Conservation (phyloP, 2,888 invertebrate genomes). For the Drosophila robusta region DNA sequence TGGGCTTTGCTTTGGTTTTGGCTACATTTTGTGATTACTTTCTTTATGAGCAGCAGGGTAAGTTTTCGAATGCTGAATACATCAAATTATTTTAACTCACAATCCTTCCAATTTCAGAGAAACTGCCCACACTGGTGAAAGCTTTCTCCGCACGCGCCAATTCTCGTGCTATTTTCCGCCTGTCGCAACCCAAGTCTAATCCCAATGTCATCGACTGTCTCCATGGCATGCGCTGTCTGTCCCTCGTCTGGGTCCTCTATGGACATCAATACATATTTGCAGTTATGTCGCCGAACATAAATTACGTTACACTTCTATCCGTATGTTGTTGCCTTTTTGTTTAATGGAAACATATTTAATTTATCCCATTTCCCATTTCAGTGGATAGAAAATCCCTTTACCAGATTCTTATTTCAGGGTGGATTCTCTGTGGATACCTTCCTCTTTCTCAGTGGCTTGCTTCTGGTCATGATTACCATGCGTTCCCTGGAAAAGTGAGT, state of each 20-base stretch:
- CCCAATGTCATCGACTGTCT: constrained; percentile 75
- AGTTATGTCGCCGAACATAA: constrained; percentile 54
- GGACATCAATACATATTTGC: constrained; percentile 61
- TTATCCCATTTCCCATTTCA: constrained; percentile 16
- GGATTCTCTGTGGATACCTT: constrained; percentile 87
- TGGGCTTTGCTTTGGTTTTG: constrained; percentile 32
- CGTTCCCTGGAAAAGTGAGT: constrained; percentile 71
- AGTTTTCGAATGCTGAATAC: constrained; percentile 4
- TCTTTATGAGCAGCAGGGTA: constrained; percentile 33
- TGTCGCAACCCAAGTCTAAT: constrained; percentile 28
- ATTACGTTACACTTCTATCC: constrained; percentile 35
- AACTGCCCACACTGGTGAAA: constrained; percentile 39
- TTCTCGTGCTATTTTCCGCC: constrained; percentile 53
- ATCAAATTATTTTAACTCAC: constrained; percentile 34
- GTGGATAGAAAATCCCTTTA: constrained; percentile 69
- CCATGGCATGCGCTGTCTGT: constrained; percentile 84
- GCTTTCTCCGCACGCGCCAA: constrained; percentile 69
- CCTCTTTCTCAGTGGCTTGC: constrained; percentile 87
- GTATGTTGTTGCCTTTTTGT: constrained; percentile 36
- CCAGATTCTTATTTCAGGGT: constrained; percentile 81
- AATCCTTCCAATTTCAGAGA: constrained; percentile 1
- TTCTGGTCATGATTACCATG: constrained; percentile 65
- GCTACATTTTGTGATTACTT: constrained; percentile 59
- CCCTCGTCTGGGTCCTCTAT: constrained; percentile 83
- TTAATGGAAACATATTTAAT: constrained; percentile 39